Evolutionary conservation across 2,113 vertebrate genomes (phyloP).

Genomic region (Merops nubicus): DNA sequence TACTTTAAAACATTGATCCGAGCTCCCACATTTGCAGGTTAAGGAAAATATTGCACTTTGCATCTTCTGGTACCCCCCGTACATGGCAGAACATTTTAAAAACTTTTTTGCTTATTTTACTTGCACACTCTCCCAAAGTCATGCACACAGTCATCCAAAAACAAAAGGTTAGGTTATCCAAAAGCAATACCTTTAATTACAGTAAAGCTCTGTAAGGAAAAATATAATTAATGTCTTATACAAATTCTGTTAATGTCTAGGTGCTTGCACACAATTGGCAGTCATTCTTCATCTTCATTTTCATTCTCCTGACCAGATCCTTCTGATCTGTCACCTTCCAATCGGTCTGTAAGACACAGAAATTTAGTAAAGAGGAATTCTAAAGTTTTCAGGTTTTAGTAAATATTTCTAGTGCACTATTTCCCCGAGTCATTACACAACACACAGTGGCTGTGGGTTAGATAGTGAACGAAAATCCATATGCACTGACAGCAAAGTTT

Average conservation of each 20-base stretch:
- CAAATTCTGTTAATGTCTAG: constrained; percentile 83
- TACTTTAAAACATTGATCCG: constrained; percentile 87
- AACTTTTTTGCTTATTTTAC: constrained; percentile 77
- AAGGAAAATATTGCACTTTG: constrained; percentile 94
- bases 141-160: constrained; percentile 82
- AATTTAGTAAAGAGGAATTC: neutral
- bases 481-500: neutral
- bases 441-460: neutral
- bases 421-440: neutral
- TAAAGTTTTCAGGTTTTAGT: neutral
- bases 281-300: constrained; percentile 90
- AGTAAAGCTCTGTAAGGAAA: constrained; percentile 90
- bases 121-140: constrained; percentile 80
- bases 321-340: constrained; percentile 94
- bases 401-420: neutral
- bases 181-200: constrained; percentile 88
- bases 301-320: constrained; percentile 92
- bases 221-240: constrained; percentile 91
- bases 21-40: constrained; percentile 80
- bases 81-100: constrained; percentile 75
- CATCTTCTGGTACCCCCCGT: constrained; percentile 79
- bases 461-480: accelerated
- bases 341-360: constrained; percentile 81
- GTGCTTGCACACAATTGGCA: constrained; percentile 75
- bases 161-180: constrained; percentile 84